phyloP scores from a whole-genome alignment of 1,140 invertebrate genomes.

The Babylonia areolata region DNA sequence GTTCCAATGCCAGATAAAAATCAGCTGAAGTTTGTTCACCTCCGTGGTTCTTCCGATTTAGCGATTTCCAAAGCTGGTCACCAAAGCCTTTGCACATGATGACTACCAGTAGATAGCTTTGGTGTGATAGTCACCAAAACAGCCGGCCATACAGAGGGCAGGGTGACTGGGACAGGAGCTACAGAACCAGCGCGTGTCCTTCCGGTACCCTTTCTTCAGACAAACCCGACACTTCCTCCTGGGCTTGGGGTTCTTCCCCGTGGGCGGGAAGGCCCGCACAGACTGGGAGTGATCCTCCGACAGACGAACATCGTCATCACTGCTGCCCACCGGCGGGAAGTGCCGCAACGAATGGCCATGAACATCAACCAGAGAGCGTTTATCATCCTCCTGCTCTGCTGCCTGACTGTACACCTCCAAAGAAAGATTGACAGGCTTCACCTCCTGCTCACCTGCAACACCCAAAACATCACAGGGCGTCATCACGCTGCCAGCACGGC shows the following conservation, averaged over 20 bases:
- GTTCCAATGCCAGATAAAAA: no score
- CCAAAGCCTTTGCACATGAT: neutral
- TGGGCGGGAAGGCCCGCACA: neutral
- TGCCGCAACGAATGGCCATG: neutral
- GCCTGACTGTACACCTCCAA: neutral
- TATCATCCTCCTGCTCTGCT: neutral
- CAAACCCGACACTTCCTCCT: conserved; percentile 3
- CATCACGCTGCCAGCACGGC: neutral
- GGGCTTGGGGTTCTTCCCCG: conserved; percentile 6
- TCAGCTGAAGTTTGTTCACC: no score
- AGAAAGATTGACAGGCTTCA: conserved; percentile 19
- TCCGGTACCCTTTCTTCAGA: neutral
- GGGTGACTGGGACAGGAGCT: conserved; percentile 14
- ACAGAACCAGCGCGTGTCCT: conserved; percentile 22
- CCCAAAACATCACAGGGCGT: neutral
- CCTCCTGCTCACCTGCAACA: conserved; percentile 17
- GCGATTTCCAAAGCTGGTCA: no score
- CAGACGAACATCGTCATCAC: conserved; percentile 22
- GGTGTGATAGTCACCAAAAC: conserved; percentile 14
- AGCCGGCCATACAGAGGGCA: neutral
- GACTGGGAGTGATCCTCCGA: conserved; percentile 7
- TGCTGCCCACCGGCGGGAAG: neutral
- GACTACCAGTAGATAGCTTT: neutral
- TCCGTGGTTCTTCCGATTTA: no score
- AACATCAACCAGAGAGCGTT: neutral